These are phyloP conservation scores for Beris morrisii DNA, from an alignment of 2,888 invertebrate genomes.

Conservation along the genomic window DNA sequence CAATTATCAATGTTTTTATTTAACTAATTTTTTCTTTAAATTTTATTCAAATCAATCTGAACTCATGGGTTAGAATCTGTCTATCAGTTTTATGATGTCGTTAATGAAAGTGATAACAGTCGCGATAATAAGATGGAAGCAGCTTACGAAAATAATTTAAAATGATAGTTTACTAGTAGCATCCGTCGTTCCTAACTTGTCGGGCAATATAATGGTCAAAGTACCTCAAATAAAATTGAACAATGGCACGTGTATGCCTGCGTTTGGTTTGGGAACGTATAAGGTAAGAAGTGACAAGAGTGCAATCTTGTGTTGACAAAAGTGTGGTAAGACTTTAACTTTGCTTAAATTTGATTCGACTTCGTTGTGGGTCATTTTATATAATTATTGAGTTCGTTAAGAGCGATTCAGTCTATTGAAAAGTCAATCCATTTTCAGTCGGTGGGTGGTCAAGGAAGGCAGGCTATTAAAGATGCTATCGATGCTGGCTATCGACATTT, in stretches of 20 bases:
- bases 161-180: too few relatives aligned
- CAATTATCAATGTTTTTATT: too few relatives aligned
- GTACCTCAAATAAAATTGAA: slow-evolving; percentile 12
- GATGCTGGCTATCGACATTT: slow-evolving; percentile 75
- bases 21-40: too few relatives aligned
- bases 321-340: not conserved
- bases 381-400: not conserved
- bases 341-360: too few relatives aligned
- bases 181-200: slow-evolving; percentile 8
- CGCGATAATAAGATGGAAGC: too few relatives aligned
- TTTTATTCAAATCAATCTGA: too few relatives aligned
- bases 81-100: too few relatives aligned
- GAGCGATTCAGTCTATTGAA: not conserved
- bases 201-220: not conserved
- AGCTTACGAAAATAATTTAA: too few relatives aligned
- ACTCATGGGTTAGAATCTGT: too few relatives aligned
- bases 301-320: not conserved
- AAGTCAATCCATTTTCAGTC: slow-evolving; percentile 57
- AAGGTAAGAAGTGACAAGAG: slow-evolving; percentile 9
- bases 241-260: slow-evolving; percentile 17
- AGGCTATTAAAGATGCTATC: slow-evolving; percentile 71
- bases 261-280: slow-evolving; percentile 17
- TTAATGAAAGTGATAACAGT: too few relatives aligned
- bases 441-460: slow-evolving; percentile 64
- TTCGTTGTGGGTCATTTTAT: too few relatives aligned